These are phyloP conservation scores for Beris morrisii DNA, from an alignment of 2,888 invertebrate species.

Conservation along the genomic window DNA sequence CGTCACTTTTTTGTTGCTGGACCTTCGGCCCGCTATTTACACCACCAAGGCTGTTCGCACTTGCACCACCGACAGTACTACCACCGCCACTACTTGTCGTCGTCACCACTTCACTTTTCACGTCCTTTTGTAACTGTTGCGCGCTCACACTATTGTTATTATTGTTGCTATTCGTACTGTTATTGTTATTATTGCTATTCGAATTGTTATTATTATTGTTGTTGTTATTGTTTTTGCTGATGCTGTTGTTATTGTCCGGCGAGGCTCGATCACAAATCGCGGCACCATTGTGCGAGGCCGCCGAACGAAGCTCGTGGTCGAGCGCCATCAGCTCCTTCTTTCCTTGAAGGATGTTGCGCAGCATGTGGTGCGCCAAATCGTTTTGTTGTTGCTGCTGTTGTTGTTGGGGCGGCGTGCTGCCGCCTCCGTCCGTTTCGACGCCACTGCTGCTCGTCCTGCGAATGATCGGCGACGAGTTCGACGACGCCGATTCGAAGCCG, in stretches of 20 bases:
- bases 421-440: constrained; percentile 57
- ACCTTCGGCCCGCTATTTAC: background rate
- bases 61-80: constrained; percentile 31
- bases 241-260: constrained; percentile 53
- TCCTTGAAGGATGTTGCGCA: constrained; percentile 87
- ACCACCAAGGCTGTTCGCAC: constrained; percentile 34
- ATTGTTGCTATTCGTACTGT: constrained; percentile 44
- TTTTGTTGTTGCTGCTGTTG: constrained; percentile 53
- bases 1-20: constrained; percentile 21
- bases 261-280: constrained; percentile 51
- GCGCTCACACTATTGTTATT: constrained; percentile 50
- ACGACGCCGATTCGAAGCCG: constrained; percentile 39
- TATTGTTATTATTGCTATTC: constrained; percentile 53
- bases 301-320: constrained; percentile 67
- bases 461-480: constrained; percentile 43
- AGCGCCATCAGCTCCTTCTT: constrained; percentile 81
- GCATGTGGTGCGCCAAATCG: constrained; percentile 78
- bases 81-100: constrained; percentile 41
- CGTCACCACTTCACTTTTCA: constrained; percentile 47
- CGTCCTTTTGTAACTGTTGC: constrained; percentile 42
- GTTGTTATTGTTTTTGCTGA: constrained; percentile 53
- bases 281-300: constrained; percentile 54
- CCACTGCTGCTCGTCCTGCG: constrained; percentile 49
- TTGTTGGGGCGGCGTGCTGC: constrained; percentile 46
- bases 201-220: constrained; percentile 47